These are phyloP conservation scores for Dermolepida albohirtum DNA, from an alignment of 2,888 invertebrate species.

Conservation along the genomic window DNA sequence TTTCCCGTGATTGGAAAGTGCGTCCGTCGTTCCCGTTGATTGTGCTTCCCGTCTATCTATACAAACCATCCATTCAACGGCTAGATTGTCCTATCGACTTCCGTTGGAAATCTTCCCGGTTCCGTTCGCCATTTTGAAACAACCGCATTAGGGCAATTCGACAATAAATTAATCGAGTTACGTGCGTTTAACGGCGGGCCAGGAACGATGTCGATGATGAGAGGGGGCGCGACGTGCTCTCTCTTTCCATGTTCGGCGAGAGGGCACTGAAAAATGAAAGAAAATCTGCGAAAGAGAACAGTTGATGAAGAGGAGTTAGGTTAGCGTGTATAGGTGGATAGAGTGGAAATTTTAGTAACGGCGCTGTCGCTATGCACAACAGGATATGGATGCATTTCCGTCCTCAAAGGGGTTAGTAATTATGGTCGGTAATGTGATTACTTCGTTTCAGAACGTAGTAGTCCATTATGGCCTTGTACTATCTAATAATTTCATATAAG, in stretches of 20 bases:
- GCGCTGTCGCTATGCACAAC: slow-evolving; percentile 63
- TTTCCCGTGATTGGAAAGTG: slow-evolving; percentile 9
- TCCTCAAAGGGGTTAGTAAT: slow-evolving; percentile 73
- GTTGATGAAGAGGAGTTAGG: neutral
- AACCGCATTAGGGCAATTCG: slow-evolving; percentile 65
- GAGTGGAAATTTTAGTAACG: slow-evolving; percentile 44
- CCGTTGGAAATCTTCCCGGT: slow-evolving; percentile 44
- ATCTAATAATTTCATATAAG: slow-evolving; percentile 62
- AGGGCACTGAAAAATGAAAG: too few species aligned
- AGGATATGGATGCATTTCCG: slow-evolving; percentile 81
- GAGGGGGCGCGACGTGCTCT: too few species aligned
- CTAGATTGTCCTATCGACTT: slow-evolving; percentile 41
- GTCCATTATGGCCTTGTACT: slow-evolving; percentile 65
- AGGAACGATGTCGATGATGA: too few species aligned
- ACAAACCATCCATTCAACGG: too few species aligned
- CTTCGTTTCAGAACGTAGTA: slow-evolving; percentile 67
- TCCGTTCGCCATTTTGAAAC: slow-evolving; percentile 54
- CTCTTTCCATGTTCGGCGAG: too few species aligned
- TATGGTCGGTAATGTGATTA: slow-evolving; percentile 76
- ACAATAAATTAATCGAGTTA: slow-evolving; percentile 67
- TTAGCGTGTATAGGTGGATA: slow-evolving; percentile 40
- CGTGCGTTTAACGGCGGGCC: slow-evolving; percentile 61
- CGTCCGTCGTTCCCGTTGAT: neutral
- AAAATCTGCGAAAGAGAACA: too few species aligned
- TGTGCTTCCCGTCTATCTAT: neutral